Base-by-base conservation (phyloP, 2,113 vertebrate genomes). In the Xiphophorus hellerii region DNA sequence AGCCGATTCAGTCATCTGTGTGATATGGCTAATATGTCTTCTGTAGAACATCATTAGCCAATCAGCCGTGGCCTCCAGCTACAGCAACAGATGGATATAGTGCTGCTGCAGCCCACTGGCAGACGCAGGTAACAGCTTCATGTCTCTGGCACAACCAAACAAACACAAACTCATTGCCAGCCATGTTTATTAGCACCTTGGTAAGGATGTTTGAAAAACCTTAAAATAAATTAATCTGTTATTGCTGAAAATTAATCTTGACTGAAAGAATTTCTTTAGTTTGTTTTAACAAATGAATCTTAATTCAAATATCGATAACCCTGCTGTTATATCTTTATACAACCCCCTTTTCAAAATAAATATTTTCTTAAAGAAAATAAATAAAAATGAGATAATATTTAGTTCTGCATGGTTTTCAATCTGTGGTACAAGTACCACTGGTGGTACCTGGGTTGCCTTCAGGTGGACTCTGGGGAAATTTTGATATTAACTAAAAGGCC, bases 41-140 rank as follows among this genome's bases (percentile, higher is more conserved):
- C 86, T 86, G 85, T 88, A 85, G 83, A 91, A 88, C 90, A 90
- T 92, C 82, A 86, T 92, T 92, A 93, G 82, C 83, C 79, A 80
- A 85, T 86, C 88, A 88, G 86, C 89, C 62, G 62, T 84, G 83
- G 80, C 82, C 86, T 90, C 71, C 65, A 87, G 87, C 77, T 78
- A 79, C 66, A 80, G 87, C 87, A 82, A 78, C 86, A 91, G 89
- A 89, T 92, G 86, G 83, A 90, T 80, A 69, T 63, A 67, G 71
- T 44, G 79, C 69, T 79, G 61, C 76, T 67, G 77, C 81, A 84
- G 79, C 74, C 79, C 84, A 62, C 86, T 80, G 85, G 84, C 83
- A 87, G 79, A 78, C 44, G 58, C 73, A 75, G 85, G 89, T 80
- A 84, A 68, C 79, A 82, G 65, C 82, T 81, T 62, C 65, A 17